A percentile compares a stretch with the other conserved stretches of the same genome.
phyloP scores from a whole-genome alignment of 2,797 vertebrate genomes.

The Crax fasciolata region DNA sequence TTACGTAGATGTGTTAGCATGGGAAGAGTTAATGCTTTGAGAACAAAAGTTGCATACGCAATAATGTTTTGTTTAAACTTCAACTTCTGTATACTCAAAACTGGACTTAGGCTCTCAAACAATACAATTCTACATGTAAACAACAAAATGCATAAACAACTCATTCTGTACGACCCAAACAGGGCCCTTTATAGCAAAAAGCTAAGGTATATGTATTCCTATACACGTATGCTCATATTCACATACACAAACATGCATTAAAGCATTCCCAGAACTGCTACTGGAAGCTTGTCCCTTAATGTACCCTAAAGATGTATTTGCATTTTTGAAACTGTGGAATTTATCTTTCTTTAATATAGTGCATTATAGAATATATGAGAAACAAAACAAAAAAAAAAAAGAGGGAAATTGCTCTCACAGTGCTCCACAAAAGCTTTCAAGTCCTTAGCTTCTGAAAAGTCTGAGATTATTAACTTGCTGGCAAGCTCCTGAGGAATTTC shows the following conservation, averaged over 20 bases:
- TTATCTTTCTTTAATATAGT: background rate
- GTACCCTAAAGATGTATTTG: background rate
- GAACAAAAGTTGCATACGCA: background rate
- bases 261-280: background rate
- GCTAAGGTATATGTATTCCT: background rate
- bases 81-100: background rate
- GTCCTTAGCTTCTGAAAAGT: slow-evolving; percentile 54
- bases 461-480: slow-evolving; percentile 36
- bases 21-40: background rate
- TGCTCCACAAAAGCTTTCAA: slow-evolving; percentile 6
- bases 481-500: slow-evolving; percentile 34
- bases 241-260: background rate
- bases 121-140: slow-evolving; percentile 9
- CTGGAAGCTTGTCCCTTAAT: background rate
- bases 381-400: background rate
- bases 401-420: background rate
- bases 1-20: background rate
- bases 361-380: background rate
- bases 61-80: slow-evolving; percentile 22
- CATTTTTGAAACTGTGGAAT: background rate
- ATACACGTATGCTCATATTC: background rate
- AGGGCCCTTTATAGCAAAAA: background rate
- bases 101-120: background rate
- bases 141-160: slow-evolving; percentile 8
- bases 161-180: background rate